A percentile compares a stretch with the other conserved stretches of the same genome.
These are phyloP conservation scores for Reticulitermes speratus DNA, from an alignment of 1,140 invertebrate species.

Conservation along the genomic window DNA sequence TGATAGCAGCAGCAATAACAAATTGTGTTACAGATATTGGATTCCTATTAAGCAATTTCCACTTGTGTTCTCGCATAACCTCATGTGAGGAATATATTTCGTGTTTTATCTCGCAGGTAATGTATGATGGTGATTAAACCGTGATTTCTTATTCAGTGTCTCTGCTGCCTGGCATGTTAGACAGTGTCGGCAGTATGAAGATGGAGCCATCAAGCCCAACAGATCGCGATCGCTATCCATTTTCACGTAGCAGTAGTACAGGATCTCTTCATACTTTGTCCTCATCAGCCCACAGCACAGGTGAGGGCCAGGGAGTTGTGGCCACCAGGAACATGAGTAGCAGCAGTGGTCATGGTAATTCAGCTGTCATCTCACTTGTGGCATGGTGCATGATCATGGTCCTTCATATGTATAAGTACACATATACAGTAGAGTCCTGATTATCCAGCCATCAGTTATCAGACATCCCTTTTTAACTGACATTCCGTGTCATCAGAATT, in stretches of 20 bases:
- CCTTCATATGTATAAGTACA: too few species aligned
- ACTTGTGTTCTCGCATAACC: too few species aligned
- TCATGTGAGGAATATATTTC: not conserved
- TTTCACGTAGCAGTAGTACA: constrained; percentile 79
- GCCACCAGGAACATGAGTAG: constrained; percentile 36
- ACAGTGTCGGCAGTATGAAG: constrained; percentile 53
- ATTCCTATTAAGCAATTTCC: too few species aligned
- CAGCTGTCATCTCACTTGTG: constrained; percentile 11
- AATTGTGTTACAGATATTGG: too few species aligned
- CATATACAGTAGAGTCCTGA: not conserved
- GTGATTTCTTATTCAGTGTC: not conserved
- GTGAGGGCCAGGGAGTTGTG: constrained; percentile 48
- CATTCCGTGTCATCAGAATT: too few species aligned
- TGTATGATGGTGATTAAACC: not conserved
- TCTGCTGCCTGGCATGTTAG: constrained; percentile 12
- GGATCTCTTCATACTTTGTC: constrained; percentile 80
- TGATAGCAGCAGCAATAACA: too few species aligned
- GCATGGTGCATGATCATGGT: not conserved
- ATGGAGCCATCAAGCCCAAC: constrained; percentile 65
- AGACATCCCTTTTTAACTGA: too few species aligned
- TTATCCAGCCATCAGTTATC: not conserved
- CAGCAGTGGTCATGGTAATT: constrained; percentile 40
- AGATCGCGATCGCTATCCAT: constrained; percentile 59
- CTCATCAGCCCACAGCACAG: constrained; percentile 84
- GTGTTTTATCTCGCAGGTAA: too few species aligned